Evolutionary conservation across 2,888 invertebrate species (phyloP), one percentile per base, ranked within the genome.

Genomic region (Epinotia ramella): DNA sequence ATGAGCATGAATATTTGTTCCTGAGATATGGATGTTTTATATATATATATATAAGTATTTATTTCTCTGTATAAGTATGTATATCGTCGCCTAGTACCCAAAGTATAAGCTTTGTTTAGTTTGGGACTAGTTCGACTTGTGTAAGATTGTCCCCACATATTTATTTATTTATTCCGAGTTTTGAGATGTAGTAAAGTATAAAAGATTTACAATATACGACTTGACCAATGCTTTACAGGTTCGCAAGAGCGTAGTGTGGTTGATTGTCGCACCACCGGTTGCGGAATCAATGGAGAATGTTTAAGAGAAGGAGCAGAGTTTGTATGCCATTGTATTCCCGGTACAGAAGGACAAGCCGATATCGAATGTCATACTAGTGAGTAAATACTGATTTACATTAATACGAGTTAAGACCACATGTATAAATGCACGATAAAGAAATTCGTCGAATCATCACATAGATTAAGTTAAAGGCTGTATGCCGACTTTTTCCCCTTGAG

Each of bases 261-360:
- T 65, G 98, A 98, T 87, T 98, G 98, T 90, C 95, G 98, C 82
- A 97, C 97, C 1, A 96, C 96, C 77, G 98, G 98, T 79, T 98
- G 98, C 92, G 97, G 97, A 80, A 95, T 96, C 83, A 97, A 97
- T 79, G 97, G 97, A n/a, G 97, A 97, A 89, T 98, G 98, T 92
- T 96, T 98, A 80, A 96, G 97, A 81, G 97, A 97, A 90, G 97
- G 97, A 79, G 97, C 97, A 78, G 96, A 96, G 85, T 98, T 97
- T 94, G 96, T 97, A 56, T 98, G 97, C 92, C 95, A 96, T 86
- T 97, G 97, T 90, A 96, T 96, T 80, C 96, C 96, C 73, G 97
- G 97, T 80, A 96, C 96, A 71, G 96, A 96, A 87, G 97, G 97
- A 81, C 95, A 96, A 82, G 96, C 97, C 56, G 96, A 97, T 83